Percentiles rank a stretch among this genome's conserved stretches.
These are phyloP conservation scores for Galaxea fascicularis DNA, from an alignment of 92 coral and sea anemone genomes.

Conservation along the genomic window DNA sequence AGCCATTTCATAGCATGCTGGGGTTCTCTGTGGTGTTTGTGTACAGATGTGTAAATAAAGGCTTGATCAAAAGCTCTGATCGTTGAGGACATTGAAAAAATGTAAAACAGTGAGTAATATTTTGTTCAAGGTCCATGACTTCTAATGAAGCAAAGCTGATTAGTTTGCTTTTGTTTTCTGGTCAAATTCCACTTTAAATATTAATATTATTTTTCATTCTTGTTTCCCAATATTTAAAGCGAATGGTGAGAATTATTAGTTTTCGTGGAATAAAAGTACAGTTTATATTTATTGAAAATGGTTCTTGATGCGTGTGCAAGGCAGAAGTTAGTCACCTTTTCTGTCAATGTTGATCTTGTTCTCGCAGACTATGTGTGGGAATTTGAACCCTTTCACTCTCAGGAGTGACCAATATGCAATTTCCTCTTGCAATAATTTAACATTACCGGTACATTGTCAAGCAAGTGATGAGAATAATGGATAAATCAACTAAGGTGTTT, in stretches of 20 bases:
- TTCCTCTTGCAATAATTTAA: too few species aligned
- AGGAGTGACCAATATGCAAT: too few species aligned
- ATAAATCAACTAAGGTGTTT: too few species aligned
- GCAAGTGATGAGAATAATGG: too few species aligned
- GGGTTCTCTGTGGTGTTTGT: background rate
- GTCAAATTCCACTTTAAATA: background rate
- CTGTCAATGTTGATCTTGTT: background rate
- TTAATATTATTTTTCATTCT: background rate
- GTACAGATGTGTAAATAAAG: background rate
- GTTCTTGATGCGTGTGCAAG: background rate
- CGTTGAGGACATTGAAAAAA: background rate
- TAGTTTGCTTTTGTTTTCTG: background rate
- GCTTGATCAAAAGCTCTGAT: background rate
- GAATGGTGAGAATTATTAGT: background rate
- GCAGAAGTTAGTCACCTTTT: background rate
- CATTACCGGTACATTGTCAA: too few species aligned
- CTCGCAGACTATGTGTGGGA: background rate
- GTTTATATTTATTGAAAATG: background rate
- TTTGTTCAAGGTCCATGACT: background rate
- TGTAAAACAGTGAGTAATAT: background rate
- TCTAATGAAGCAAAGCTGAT: background rate
- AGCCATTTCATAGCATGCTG: background rate
- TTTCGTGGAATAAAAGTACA: background rate
- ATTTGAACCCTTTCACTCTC: too few species aligned
- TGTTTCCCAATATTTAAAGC: background rate